A percentile compares a stretch with the other conserved stretches of the same genome.
Conservation (phyloP, 2,113 vertebrate genomes). For the Girardinichthys multiradiatus region DNA sequence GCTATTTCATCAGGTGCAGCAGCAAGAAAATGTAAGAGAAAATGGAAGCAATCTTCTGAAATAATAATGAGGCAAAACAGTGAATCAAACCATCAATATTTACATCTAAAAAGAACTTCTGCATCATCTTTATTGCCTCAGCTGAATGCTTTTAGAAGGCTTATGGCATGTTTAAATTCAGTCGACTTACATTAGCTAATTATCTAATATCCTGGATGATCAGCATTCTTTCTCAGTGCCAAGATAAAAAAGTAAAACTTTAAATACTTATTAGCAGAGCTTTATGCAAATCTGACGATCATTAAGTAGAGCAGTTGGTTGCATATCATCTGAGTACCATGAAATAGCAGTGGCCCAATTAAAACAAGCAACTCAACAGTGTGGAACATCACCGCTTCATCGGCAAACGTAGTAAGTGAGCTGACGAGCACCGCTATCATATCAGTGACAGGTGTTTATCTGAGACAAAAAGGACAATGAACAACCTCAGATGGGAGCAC, state of each 20-base stretch:
- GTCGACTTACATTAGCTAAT: background rate
- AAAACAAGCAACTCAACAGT: slow-evolving; percentile 55
- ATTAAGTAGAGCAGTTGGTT: slow-evolving; percentile 47
- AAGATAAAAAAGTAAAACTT: slow-evolving; percentile 9
- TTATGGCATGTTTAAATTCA: slow-evolving; percentile 12
- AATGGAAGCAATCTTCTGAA: slow-evolving; percentile 48
- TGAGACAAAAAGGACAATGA: slow-evolving; percentile 58
- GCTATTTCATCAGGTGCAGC: slow-evolving; percentile 66
- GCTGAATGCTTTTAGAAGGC: slow-evolving; percentile 2
- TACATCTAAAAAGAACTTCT: slow-evolving; percentile 12
- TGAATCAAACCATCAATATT: slow-evolving; percentile 51
- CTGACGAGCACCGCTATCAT: slow-evolving; percentile 57
- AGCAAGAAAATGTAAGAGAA: slow-evolving; percentile 43
- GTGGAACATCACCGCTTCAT: slow-evolving; percentile 52
- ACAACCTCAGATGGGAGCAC: slow-evolving; percentile 31
- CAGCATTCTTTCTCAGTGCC: background rate
- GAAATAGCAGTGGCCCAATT: slow-evolving; percentile 62
- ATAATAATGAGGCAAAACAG: slow-evolving; percentile 45
- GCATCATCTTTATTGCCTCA: slow-evolving; percentile 24
- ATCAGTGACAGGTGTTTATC: slow-evolving; percentile 61
- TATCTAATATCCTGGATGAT: slow-evolving; percentile 3
- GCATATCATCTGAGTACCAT: slow-evolving; percentile 18
- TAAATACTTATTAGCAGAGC: slow-evolving; percentile 2
- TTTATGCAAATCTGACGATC: slow-evolving; percentile 28
- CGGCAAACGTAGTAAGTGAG: slow-evolving; percentile 35